Conservation (phyloP, 1,140 invertebrate species). For the Battus philenor region DNA sequence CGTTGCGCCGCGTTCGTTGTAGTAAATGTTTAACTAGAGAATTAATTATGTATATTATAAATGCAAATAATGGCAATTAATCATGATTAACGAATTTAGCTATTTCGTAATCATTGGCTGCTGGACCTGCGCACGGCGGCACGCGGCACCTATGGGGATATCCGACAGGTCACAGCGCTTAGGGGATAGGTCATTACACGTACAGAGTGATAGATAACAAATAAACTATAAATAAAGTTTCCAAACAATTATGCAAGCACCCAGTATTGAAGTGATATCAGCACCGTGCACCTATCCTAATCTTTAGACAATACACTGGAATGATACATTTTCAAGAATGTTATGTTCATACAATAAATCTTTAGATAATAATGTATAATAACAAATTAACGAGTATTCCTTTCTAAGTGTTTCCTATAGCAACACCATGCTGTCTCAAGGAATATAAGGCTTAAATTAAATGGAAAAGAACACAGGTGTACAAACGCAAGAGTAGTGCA, state of each 20-base stretch:
- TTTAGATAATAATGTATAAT: conserved; percentile 38
- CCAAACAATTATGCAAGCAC: conserved; percentile 60
- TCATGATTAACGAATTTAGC: conserved; percentile 39
- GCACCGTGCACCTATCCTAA: conserved; percentile 65
- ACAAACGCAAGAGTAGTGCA: conserved; percentile 35
- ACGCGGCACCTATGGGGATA: conserved; percentile 28
- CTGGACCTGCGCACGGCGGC: conserved; percentile 25
- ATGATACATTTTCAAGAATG: conserved; percentile 73
- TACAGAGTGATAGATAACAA: conserved; percentile 40
- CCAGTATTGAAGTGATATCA: conserved; percentile 35
- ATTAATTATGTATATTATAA: conserved; percentile 57
- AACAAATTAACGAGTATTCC: conserved; percentile 36
- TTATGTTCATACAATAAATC: conserved; percentile 59
- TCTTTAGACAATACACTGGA: conserved; percentile 69
- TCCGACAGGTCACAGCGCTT: conserved; percentile 40
- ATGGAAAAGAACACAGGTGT: conserved; percentile 33
- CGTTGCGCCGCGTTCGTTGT: conserved; percentile 59
- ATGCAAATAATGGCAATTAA: conserved; percentile 73
- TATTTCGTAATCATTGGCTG: conserved; percentile 21
- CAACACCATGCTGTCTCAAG: conserved; percentile 35
- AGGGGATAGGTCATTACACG: conserved; percentile 32
- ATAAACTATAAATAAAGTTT: conserved; percentile 52
- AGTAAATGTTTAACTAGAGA: conserved; percentile 38
- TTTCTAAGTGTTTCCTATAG: conserved; percentile 28
- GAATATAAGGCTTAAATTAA: conserved; percentile 38